These are phyloP conservation scores for Loripinus fragilis DNA, from an alignment of 2,888 invertebrate genomes.

Conservation along the genomic window DNA sequence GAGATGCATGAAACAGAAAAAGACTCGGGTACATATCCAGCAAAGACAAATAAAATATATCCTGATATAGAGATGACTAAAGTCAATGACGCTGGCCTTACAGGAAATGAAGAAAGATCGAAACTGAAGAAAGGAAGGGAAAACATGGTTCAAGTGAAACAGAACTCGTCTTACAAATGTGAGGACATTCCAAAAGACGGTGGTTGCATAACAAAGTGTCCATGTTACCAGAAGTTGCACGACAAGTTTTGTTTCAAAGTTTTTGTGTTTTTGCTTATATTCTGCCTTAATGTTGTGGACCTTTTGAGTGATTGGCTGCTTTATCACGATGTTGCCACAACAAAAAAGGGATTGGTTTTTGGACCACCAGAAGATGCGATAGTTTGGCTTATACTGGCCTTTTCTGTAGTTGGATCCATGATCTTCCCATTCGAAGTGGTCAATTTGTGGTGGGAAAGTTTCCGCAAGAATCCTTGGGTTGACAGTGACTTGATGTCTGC, in stretches of 20 bases:
- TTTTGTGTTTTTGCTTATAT: conserved; percentile 59
- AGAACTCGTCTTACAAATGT: conserved; percentile 23
- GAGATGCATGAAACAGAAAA: not conserved
- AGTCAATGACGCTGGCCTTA: not conserved
- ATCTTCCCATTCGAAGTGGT: conserved; percentile 62
- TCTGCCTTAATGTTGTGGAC: conserved; percentile 63
- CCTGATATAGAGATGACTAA: not conserved
- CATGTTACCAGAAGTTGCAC: conserved; percentile 46
- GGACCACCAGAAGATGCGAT: conserved; percentile 61
- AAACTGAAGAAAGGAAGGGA: not conserved
- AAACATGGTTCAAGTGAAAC: too few relatives aligned
- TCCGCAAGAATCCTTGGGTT: conserved; percentile 60
- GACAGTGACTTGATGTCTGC: conserved; percentile 62
- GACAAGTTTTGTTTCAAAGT: conserved; percentile 60
- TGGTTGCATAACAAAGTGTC: conserved; percentile 40
- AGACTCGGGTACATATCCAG: not conserved
- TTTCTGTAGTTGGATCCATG: conserved; percentile 67
- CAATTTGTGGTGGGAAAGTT: conserved; percentile 62
- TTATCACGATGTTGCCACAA: conserved; percentile 58
- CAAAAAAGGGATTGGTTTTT: conserved; percentile 67
- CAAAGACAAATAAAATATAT: not conserved
- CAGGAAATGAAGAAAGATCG: not conserved
- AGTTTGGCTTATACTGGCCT: conserved; percentile 51
- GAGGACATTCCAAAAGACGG: conserved; percentile 23
- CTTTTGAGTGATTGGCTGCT: conserved; percentile 71